These are phyloP conservation scores for Sebastes miniatus DNA, from an alignment of 2,797 vertebrate species.

Conservation along the genomic window DNA sequence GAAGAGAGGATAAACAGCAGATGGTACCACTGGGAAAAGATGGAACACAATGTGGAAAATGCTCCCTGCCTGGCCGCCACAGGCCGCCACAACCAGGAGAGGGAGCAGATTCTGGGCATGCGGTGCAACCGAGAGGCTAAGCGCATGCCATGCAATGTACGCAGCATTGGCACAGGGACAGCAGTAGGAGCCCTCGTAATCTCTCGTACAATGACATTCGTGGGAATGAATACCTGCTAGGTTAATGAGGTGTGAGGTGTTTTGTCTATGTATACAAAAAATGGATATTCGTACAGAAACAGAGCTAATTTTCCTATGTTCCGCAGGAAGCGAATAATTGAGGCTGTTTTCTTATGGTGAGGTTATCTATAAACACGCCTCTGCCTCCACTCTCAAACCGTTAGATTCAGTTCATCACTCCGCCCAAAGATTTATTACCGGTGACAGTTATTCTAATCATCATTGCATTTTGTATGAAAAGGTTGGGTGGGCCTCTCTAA, in stretches of 20 bases:
- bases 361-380: too few relatives aligned
- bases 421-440: too few relatives aligned
- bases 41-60: conserved; percentile 81
- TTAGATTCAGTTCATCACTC: too few relatives aligned
- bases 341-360: too few relatives aligned
- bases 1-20: conserved; percentile 82
- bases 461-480: too few relatives aligned
- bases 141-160: conserved; percentile 29
- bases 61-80: conserved; percentile 70
- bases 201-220: conserved; percentile 1
- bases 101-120: conserved; percentile 70
- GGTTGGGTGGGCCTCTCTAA: too few relatives aligned
- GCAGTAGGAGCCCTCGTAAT: background rate
- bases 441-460: too few relatives aligned
- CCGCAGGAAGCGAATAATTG: too few relatives aligned
- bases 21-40: conserved; percentile 83
- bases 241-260: background rate
- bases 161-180: conserved; percentile 19
- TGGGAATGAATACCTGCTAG: background rate
- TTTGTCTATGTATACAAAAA: background rate
- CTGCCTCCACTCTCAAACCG: too few relatives aligned
- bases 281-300: too few relatives aligned
- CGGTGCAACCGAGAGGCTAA: conserved; percentile 56
- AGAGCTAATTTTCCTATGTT: too few relatives aligned
- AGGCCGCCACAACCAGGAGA: conserved; percentile 67